A percentile compares a stretch with the other conserved stretches of the same genome.
Evolutionary conservation across 2,888 invertebrate genomes (phyloP).

Genomic region (Philereme transversata): DNA sequence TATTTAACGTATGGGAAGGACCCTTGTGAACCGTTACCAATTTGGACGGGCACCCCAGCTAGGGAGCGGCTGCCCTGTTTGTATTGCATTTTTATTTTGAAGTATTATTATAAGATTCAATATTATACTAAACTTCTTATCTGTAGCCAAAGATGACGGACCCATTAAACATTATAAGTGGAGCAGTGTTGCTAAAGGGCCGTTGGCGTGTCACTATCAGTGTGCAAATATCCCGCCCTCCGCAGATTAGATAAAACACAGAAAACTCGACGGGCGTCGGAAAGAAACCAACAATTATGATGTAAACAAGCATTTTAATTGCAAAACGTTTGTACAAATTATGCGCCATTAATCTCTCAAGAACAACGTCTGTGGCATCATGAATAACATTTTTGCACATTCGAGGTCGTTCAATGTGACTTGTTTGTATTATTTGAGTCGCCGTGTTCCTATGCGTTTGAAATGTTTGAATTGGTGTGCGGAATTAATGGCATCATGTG

Average conservation of each 20-base stretch:
- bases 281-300: conserved; percentile 56
- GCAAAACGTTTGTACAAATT: conserved; percentile 48
- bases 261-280: conserved; percentile 59
- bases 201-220: conserved; percentile 68
- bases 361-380: conserved; percentile 41
- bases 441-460: conserved; percentile 21
- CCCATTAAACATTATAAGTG: conserved; percentile 19
- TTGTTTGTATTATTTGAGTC: conserved; percentile 36
- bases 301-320: conserved; percentile 51
- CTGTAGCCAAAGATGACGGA: conserved; percentile 16
- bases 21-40: conserved; percentile 78
- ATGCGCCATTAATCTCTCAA: conserved; percentile 44
- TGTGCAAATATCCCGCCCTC: conserved; percentile 79
- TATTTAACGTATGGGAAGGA: conserved; percentile 80
- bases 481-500: conserved; percentile 38
- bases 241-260: conserved; percentile 76
- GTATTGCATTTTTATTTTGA: conserved; percentile 54
- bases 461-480: conserved; percentile 25
- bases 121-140: conserved; percentile 36
- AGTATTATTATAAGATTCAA: conserved; percentile 59
- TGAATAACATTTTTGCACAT: conserved; percentile 37
- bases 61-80: conserved; percentile 61
- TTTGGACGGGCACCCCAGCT: conserved; percentile 63
- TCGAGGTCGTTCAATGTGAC: conserved; percentile 46
- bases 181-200: conserved; percentile 66